Base-by-base conservation (phyloP, 2,888 invertebrate species). In the Unio pictorum region DNA sequence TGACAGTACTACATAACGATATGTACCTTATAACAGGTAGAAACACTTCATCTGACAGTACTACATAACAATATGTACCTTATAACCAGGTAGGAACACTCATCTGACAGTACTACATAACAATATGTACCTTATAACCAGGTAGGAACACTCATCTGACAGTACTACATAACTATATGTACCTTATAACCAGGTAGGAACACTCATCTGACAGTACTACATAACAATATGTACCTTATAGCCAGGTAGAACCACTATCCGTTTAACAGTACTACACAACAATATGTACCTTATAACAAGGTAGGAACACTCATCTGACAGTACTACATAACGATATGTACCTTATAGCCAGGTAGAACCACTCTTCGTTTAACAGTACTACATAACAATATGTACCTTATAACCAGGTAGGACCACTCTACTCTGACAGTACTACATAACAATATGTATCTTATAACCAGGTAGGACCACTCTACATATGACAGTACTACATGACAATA, bases 141-240 rank as follows among this genome's bases (percentile, higher is more conserved):
- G 97, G 95, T 68, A 99, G 23, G 99, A 99, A 98, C 93, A 30
- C 58, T n/a, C 61, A 18, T 61, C 28, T 61, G 28, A 28, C 54
- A 4, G 20, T 23, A 23, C 23, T 34, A 34, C 34, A 67, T 28
- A 58, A 34, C 56, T 30, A 55, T 28, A 18, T 28, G 45, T 88
- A 97, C 94, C 93, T 99, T 99, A 91, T 98, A 99, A 72, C 99
- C 99, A 18, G 97, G 95, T 68, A 99, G 99, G 91, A 99, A 98
- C 93, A 99, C 90, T 99, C 99, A 87, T 99, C 99, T 0, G 96
- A 94, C 83, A 98, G 94, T 23, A 23, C 23, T 0, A 98, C 92
- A 90, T 99, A 7, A 34, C 7, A 7, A 34, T 34, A 6, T 34
- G 34, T 34, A 34, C 34, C 34, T 34, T 34, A 7, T 34, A 7